Percentiles rank a stretch among this genome's conserved stretches.
These are phyloP conservation scores for Karalla daura DNA, from an alignment of 2,797 vertebrate genomes.

Conservation along the genomic window DNA sequence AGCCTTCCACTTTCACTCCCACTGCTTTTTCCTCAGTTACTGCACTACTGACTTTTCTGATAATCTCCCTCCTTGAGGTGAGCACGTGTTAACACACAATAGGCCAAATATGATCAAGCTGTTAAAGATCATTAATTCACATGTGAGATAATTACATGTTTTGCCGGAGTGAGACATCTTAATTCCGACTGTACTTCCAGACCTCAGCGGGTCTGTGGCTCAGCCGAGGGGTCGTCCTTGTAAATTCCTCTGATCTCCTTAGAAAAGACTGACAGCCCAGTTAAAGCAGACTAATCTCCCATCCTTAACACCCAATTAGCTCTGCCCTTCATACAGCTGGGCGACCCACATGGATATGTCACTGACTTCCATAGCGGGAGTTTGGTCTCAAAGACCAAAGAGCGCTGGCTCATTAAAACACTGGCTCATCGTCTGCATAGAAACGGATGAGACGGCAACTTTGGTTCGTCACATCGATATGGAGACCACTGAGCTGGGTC, in stretches of 20 bases:
- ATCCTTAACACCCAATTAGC: conserved; percentile 35
- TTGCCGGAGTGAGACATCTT: not conserved
- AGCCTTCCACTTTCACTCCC: conserved; percentile 65
- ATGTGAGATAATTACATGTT: conserved; percentile 10
- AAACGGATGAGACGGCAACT: not conserved
- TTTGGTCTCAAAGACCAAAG: not conserved
- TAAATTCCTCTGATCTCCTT: conserved; percentile 33
- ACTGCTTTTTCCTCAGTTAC: conserved; percentile 22
- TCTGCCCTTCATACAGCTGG: conserved; percentile 19
- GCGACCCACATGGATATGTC: conserved; percentile 29
- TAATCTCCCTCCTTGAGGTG: not conserved
- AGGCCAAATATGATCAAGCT: not conserved
- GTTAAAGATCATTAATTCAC: not conserved
- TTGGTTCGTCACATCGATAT: too few relatives aligned
- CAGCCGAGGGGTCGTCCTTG: conserved; percentile 16
- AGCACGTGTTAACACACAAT: not conserved
- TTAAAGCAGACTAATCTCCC: conserved; percentile 45
- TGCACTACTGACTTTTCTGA: conserved; percentile 15
- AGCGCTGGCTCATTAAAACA: not conserved
- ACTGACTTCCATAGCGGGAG: not conserved
- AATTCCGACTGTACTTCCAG: not conserved
- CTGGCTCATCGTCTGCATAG: too few relatives aligned
- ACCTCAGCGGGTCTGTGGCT: not conserved
- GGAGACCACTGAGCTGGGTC: too few relatives aligned
- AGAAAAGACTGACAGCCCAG: conserved; percentile 22